Percentiles rank a stretch among this genome's conserved stretches.
These are phyloP conservation scores for Venustoraphidia nigricollis DNA, from an alignment of 2,888 invertebrate genomes.

Conservation along the genomic window DNA sequence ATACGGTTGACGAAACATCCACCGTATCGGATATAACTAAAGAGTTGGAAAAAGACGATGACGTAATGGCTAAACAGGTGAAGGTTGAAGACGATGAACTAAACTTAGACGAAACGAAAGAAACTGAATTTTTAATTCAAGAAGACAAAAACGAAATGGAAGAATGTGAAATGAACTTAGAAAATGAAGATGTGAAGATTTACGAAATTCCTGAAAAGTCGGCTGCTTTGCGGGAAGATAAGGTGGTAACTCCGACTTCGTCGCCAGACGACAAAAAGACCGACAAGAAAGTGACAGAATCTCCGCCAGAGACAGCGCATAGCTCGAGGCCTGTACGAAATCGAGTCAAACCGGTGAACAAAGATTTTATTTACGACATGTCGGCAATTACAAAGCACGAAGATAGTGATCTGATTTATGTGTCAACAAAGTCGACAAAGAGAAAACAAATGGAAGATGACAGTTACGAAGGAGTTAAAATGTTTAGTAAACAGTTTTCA, in stretches of 20 bases:
- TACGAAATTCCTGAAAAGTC: too few species aligned
- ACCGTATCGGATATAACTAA: too few species aligned
- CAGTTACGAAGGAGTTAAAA: background rate
- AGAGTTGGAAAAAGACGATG: too few species aligned
- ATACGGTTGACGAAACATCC: too few species aligned
- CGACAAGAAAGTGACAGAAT: slow-evolving; percentile 17
- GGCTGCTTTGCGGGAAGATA: background rate
- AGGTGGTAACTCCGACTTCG: background rate
- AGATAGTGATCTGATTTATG: background rate
- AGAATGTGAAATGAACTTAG: background rate
- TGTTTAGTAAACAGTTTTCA: background rate
- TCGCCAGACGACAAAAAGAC: slow-evolving; percentile 9
- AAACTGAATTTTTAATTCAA: slow-evolving; percentile 1
- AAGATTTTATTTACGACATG: slow-evolving; percentile 58
- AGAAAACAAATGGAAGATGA: background rate
- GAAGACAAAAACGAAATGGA: background rate
- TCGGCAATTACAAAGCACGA: slow-evolving; percentile 23
- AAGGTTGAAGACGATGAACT: too few species aligned
- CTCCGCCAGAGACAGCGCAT: slow-evolving; percentile 18
- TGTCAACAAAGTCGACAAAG: background rate
- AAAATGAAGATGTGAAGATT: background rate
- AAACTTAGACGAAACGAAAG: background rate
- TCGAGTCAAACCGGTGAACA: slow-evolving; percentile 45
- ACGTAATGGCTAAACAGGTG: too few species aligned
- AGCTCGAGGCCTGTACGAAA: slow-evolving; percentile 41